A percentile compares a stretch with the other conserved stretches of the same genome.
Conservation (phyloP, 1,140 invertebrate species). For the Stegodyphus dumicola region DNA sequence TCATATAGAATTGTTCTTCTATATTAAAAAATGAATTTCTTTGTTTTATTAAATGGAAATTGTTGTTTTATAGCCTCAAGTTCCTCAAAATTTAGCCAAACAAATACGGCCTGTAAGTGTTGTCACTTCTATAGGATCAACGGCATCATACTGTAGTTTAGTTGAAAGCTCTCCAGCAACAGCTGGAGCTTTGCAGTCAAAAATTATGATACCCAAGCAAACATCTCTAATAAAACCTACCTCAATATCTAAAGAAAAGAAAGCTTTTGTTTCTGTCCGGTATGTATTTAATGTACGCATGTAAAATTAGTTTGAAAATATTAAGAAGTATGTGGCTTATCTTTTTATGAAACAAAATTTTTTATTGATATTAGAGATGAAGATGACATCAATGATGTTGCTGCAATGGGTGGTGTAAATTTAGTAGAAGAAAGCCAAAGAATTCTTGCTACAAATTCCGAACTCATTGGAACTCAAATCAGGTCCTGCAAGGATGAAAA, state of each 20-base stretch:
- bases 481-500: conserved; percentile 95
- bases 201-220: conserved; percentile 29
- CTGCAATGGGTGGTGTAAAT: conserved; percentile 98
- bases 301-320: background rate
- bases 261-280: conserved; percentile 48
- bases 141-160: conserved; percentile 8
- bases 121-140: background rate
- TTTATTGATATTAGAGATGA: conserved; percentile 74
- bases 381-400: conserved; percentile 98
- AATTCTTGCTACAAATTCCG: conserved; percentile 90
- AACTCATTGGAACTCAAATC: conserved; percentile 95
- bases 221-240: conserved; percentile 40
- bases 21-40: background rate
- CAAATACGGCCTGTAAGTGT: conserved; percentile 22
- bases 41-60: background rate
- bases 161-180: conserved; percentile 50
- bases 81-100: conserved; percentile 26
- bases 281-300: background rate
- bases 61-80: conserved; percentile 14
- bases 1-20: too few species aligned
- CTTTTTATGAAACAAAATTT: background rate
- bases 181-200: conserved; percentile 44
- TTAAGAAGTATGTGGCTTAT: background rate
- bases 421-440: conserved; percentile 94
- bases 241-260: conserved; percentile 36